Percentiles rank a stretch among this genome's conserved stretches.
Evolutionary conservation across 2,888 invertebrate genomes (phyloP).

Genomic region (Polydrusus pterygomalis): DNA sequence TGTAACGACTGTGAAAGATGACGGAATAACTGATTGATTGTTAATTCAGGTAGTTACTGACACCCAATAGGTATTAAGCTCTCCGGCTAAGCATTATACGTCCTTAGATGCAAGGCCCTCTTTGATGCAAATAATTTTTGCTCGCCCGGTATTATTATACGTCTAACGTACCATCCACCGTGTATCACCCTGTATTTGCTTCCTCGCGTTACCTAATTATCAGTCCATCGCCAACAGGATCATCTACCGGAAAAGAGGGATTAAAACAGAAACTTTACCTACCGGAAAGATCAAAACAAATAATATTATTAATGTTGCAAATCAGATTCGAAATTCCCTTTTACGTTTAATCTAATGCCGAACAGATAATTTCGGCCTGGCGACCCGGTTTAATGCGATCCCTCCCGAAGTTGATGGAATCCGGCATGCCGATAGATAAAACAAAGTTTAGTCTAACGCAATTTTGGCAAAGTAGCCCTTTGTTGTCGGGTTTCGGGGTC

Average conservation of each 20-base stretch:
- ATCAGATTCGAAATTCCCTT: slow-evolving; percentile 3
- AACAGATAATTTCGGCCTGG: slow-evolving; percentile 37
- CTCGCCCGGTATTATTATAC: no score
- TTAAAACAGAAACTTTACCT: background rate
- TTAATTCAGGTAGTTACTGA: no score
- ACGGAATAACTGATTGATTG: no score
- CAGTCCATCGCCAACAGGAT: no score
- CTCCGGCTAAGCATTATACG: no score
- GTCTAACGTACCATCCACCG: no score
- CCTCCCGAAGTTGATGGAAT: slow-evolving; percentile 24
- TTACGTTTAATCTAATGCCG: slow-evolving; percentile 23
- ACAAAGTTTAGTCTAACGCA: background rate
- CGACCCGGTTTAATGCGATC: slow-evolving; percentile 29
- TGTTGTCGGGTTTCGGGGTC: background rate
- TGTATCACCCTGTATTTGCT: no score
- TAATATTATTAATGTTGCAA: slow-evolving; percentile 11
- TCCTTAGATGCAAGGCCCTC: no score
- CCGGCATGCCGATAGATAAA: slow-evolving; percentile 7
- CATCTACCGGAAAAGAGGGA: slow-evolving; percentile 11
- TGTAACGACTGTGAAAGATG: no score
- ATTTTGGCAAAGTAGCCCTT: background rate
- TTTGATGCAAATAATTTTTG: no score
- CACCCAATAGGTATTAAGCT: no score
- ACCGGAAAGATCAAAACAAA: slow-evolving; percentile 24
- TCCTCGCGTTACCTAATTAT: no score